These are phyloP conservation scores for Netelia fuscicornis DNA, from an alignment of 2,888 invertebrate species.

Conservation along the genomic window DNA sequence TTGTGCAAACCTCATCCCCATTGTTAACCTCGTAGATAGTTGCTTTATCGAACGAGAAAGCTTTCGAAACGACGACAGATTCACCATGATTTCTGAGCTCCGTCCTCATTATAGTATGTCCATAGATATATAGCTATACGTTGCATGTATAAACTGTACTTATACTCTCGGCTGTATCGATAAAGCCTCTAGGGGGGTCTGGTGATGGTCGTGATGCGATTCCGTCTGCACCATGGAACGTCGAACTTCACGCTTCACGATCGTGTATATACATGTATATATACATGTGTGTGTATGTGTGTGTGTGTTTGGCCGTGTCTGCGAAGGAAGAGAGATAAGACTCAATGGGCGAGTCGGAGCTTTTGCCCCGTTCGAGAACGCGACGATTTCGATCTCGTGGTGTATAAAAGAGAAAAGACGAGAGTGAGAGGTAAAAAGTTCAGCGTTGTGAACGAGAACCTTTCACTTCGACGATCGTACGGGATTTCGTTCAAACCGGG, in stretches of 20 bases:
- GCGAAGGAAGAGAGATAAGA: conserved; percentile 27
- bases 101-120: not conserved
- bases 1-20: not conserved
- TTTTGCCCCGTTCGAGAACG: conserved; percentile 22
- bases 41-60: conserved; percentile 32
- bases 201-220: conserved; percentile 28
- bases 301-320: not conserved
- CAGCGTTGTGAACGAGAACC: conserved; percentile 13
- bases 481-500: conserved; percentile 19
- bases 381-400: conserved; percentile 17
- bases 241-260: conserved; percentile 1
- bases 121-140: not conserved
- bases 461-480: conserved; percentile 3
- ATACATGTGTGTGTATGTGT: not conserved
- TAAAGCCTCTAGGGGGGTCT: not conserved
- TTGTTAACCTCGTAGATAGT: not conserved
- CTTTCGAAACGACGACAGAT: conserved; percentile 34
- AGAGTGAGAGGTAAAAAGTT: conserved; percentile 6
- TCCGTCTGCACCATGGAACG: not conserved
- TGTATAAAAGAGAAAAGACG: not conserved
- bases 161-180: conserved; percentile 19
- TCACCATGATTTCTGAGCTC: conserved; percentile 22
- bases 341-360: conserved; percentile 10
- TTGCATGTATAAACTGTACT: conserved; percentile 15
- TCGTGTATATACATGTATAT: not conserved